These are phyloP conservation scores for Pelusios castaneus DNA, from an alignment of 2,113 vertebrate species.

Conservation along the genomic window DNA sequence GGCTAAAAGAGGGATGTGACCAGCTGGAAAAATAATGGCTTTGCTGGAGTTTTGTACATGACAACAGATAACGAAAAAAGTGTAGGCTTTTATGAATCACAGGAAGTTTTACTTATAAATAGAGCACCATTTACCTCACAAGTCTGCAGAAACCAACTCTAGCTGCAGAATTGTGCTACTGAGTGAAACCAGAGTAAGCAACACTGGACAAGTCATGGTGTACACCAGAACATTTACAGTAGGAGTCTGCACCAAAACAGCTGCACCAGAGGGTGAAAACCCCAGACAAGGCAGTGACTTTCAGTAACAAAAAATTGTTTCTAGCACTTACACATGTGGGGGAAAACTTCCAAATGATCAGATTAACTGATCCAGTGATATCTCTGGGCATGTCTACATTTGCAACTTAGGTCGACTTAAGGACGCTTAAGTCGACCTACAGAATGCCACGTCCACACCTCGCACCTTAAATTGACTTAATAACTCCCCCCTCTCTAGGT, in stretches of 20 bases:
- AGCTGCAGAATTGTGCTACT: background rate
- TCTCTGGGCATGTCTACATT: too few species aligned
- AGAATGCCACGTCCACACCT: too few species aligned
- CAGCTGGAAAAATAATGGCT: background rate
- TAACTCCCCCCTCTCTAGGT: too few species aligned
- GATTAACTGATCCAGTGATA: background rate
- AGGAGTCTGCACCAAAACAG: background rate
- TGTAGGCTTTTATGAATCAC: background rate
- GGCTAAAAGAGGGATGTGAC: rapidly evolving
- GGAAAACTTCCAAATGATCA: background rate
- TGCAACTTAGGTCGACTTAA: too few species aligned
- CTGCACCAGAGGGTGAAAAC: background rate
- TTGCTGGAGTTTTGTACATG: background rate
- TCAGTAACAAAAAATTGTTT: background rate
- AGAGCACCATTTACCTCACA: background rate
- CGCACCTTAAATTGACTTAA: too few species aligned
- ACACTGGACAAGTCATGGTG: background rate
- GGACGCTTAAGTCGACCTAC: too few species aligned
- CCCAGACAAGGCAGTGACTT: background rate
- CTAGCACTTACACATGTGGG: background rate
- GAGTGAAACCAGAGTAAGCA: background rate
- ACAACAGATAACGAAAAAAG: background rate
- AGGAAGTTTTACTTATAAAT: slow-evolving; percentile 50
- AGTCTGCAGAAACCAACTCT: background rate
- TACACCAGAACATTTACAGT: background rate